These are phyloP conservation scores for Takifugu flavidus DNA, from an alignment of 2,113 vertebrate species.

Conservation along the genomic window DNA sequence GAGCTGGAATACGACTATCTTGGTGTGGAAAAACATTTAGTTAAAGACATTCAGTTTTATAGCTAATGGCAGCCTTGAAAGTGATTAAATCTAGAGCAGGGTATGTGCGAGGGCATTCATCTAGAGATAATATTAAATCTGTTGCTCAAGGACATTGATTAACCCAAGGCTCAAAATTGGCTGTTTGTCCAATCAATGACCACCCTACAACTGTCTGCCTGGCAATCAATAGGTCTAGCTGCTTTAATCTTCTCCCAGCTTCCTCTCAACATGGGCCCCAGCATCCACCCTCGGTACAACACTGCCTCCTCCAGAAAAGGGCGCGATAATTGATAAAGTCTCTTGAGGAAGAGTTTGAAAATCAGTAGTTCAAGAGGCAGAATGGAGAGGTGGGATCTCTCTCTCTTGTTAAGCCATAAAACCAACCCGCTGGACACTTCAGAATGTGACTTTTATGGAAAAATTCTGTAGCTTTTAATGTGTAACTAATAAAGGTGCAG, in stretches of 20 bases:
- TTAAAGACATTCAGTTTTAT: no score
- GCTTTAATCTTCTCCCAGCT: constrained; percentile 54
- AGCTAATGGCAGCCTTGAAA: no score
- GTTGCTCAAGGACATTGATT: constrained; percentile 61
- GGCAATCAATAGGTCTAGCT: constrained; percentile 62
- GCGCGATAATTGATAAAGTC: neutral
- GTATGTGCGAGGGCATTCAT: no score
- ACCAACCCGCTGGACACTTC: no score
- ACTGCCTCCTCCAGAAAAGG: constrained; percentile 1
- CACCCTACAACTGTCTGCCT: constrained; percentile 44
- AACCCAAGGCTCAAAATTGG: constrained; percentile 50
- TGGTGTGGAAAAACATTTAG: no score
- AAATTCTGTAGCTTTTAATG: no score
- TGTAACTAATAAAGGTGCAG: no score
- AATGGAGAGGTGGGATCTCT: neutral
- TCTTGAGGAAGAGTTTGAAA: constrained; percentile 13
- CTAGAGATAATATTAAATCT: neutral
- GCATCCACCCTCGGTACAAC: constrained; percentile 13
- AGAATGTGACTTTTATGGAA: no score
- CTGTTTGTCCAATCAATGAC: constrained; percentile 65
- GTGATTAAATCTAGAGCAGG: neutral
- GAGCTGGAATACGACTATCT: no score
- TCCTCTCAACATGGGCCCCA: constrained; percentile 26
- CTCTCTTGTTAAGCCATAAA: neutral
- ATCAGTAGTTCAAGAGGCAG: constrained; percentile 23